These are phyloP conservation scores for Epizoanthus illoricatus DNA, from an alignment of 92 coral and sea anemone genomes.

Conservation along the genomic window DNA sequence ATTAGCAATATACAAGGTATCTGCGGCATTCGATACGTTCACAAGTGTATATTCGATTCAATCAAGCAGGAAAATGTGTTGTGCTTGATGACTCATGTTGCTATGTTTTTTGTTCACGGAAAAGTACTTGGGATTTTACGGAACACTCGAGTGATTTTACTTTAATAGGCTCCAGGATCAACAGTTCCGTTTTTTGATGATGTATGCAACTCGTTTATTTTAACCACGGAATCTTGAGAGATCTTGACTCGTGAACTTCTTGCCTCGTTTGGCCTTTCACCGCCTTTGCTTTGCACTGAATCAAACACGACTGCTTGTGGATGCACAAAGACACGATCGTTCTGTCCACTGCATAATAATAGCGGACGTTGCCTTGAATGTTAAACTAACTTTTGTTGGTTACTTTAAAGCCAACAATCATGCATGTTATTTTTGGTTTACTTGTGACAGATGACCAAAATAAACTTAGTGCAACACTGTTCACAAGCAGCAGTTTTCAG, in stretches of 20 bases:
- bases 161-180: not conserved
- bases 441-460: not conserved
- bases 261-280: not conserved
- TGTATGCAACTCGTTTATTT: not conserved
- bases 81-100: not conserved
- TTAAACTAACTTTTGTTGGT: not conserved
- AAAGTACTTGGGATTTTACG: constrained; percentile 10
- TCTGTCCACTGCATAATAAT: not conserved
- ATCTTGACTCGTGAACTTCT: not conserved
- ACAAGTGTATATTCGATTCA: not conserved
- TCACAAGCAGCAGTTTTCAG: not conserved
- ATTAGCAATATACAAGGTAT: constrained; percentile 8
- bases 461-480: not conserved
- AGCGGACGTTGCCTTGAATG: not conserved
- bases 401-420: too few species aligned
- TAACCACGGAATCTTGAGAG: not conserved
- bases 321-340: too few species aligned
- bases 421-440: not conserved
- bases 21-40: not conserved
- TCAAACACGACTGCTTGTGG: too few species aligned
- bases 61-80: constrained; percentile 10
- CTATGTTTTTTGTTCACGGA: not conserved
- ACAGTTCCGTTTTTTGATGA: not conserved
- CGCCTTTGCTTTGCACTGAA: too few species aligned
- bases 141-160: not conserved